phyloP scores from a whole-genome alignment of 2,113 vertebrate genomes.

The Spizaetus ornatus region DNA sequence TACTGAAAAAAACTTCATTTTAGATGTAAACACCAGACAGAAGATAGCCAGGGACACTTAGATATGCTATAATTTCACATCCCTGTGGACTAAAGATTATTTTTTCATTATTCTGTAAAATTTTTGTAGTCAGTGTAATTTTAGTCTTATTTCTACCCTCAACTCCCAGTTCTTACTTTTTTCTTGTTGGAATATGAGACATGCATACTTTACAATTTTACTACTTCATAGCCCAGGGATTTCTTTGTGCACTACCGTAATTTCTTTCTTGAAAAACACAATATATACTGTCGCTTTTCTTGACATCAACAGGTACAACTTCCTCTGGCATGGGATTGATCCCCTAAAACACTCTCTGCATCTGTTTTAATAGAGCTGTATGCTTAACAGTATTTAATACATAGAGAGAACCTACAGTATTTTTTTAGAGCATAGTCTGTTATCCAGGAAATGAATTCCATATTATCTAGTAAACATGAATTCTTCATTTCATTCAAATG shows the following conservation, averaged over 20 bases:
- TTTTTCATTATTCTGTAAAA: conserved; percentile 8
- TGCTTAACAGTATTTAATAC: background rate
- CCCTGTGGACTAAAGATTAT: background rate
- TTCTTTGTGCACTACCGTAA: background rate
- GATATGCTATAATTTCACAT: background rate
- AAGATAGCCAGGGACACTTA: background rate
- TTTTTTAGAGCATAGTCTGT: background rate
- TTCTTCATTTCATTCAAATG: background rate
- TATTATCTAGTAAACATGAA: background rate
- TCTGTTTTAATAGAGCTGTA: background rate
- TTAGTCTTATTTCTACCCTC: background rate
- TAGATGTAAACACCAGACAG: background rate
- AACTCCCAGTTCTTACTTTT: background rate
- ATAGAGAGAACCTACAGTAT: background rate
- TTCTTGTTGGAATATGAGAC: background rate
- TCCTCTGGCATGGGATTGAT: background rate
- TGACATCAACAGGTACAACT: background rate
- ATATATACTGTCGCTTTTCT: background rate
- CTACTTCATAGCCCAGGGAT: background rate
- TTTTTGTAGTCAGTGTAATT: background rate
- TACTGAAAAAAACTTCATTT: background rate
- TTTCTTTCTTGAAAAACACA: background rate
- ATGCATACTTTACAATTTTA: background rate
- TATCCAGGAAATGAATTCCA: background rate
- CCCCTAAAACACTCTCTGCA: background rate